Conservation (phyloP, 2,888 invertebrate genomes). For the Mellilla xanthometata region DNA sequence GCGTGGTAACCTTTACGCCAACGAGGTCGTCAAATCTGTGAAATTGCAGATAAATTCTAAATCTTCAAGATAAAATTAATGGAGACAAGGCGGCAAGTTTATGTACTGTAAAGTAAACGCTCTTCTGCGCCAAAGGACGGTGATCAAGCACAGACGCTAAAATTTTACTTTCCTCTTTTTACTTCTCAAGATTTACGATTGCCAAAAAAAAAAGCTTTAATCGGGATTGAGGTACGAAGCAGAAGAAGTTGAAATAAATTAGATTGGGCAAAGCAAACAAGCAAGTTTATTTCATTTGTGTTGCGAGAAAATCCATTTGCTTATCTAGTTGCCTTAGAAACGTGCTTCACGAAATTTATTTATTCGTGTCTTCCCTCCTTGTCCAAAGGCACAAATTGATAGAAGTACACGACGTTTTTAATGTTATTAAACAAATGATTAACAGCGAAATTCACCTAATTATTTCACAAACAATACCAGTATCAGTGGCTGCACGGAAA, state of each 20-base stretch:
- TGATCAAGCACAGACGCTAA: constrained; percentile 31
- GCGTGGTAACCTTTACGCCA: no score
- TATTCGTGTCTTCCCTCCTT: no score
- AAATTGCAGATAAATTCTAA: no score
- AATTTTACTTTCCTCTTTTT: constrained; percentile 31
- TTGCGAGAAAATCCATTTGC: constrained; percentile 24
- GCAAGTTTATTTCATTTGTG: constrained; percentile 25
- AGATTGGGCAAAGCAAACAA: constrained; percentile 26
- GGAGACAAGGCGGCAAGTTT: neutral
- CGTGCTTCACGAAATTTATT: constrained; percentile 16
- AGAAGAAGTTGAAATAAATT: constrained; percentile 27
- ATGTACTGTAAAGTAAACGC: constrained; percentile 6
- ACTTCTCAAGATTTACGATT: constrained; percentile 29
- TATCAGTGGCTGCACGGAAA: neutral
- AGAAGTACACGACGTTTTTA: neutral
- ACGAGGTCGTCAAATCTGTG: no score
- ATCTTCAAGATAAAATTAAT: no score
- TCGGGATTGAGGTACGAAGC: constrained; percentile 22
- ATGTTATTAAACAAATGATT: no score
- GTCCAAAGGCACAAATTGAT: neutral
- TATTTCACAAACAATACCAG: neutral
- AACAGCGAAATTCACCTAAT: neutral
- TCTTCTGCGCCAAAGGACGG: constrained; percentile 15
- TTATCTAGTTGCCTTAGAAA: constrained; percentile 19
- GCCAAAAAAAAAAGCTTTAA: constrained; percentile 27